These are phyloP conservation scores for Eilema depressum DNA, from an alignment of 2,888 invertebrate genomes.

Conservation along the genomic window DNA sequence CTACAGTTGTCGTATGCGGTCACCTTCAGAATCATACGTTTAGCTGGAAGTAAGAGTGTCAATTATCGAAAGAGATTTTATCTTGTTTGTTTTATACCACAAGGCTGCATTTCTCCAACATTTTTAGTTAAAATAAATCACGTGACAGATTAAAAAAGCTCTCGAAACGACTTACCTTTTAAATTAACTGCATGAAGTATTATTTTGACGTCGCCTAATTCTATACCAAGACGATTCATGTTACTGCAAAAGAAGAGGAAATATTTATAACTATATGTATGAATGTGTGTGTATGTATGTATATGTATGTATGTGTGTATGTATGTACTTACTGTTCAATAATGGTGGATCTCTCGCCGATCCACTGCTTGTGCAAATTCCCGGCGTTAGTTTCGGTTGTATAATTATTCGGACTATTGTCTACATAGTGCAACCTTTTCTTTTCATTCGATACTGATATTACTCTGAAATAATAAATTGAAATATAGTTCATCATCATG, in stretches of 20 bases:
- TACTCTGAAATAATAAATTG: slow-evolving; percentile 85
- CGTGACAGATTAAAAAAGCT: too few species aligned
- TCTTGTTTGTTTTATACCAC: too few species aligned
- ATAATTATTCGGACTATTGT: slow-evolving; percentile 66
- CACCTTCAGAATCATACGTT: too few species aligned
- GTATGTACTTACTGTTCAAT: slow-evolving; percentile 84
- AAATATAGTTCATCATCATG: not conserved
- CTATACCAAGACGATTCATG: slow-evolving; percentile 92
- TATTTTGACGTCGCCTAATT: slow-evolving; percentile 89
- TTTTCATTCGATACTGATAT: slow-evolving; percentile 88
- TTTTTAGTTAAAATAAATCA: too few species aligned
- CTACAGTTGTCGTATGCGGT: too few species aligned
- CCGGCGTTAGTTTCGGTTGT: slow-evolving; percentile 79
- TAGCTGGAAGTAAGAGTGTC: too few species aligned
- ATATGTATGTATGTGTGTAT: not conserved
- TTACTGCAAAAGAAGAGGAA: slow-evolving; percentile 84
- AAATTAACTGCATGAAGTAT: slow-evolving; percentile 91
- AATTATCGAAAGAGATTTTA: too few species aligned
- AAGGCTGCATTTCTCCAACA: too few species aligned
- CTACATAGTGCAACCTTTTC: slow-evolving; percentile 76
- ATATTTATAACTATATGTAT: not conserved
- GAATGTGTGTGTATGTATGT: too few species aligned
- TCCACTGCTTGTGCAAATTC: slow-evolving; percentile 80
- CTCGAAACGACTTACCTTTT: slow-evolving; percentile 82
- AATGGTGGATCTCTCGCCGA: slow-evolving; percentile 83